Evolutionary conservation across 2,113 vertebrate genomes (phyloP).

Genomic region (Emydocephalus ijimae): DNA sequence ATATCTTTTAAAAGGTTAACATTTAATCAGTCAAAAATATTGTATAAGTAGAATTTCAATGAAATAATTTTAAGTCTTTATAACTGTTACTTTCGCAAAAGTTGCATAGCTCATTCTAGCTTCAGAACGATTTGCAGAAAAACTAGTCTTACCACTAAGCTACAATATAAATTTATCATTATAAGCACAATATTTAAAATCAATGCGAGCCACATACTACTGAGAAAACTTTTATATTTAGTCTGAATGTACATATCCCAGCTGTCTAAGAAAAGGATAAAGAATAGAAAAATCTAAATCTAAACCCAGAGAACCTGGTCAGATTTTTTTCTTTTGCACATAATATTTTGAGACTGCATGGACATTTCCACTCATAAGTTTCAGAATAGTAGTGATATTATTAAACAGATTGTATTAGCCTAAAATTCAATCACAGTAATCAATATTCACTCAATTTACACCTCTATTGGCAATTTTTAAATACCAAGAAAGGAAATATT

Average conservation of each 20-base stretch:
- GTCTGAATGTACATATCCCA: not conserved
- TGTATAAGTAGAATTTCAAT: constrained; percentile 46
- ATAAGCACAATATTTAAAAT: constrained; percentile 26
- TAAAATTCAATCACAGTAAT: not conserved
- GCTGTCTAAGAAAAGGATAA: not conserved
- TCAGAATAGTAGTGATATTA: not conserved
- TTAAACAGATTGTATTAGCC: not conserved
- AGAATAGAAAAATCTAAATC: not conserved
- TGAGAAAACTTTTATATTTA: constrained; percentile 24
- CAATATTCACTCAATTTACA: not conserved
- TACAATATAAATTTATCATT: not conserved
- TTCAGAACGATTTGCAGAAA: not conserved
- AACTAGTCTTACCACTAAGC: not conserved
- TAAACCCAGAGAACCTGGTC: not conserved
- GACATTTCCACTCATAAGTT: not conserved
- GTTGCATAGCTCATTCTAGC: constrained; percentile 1
- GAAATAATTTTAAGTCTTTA: constrained; percentile 40
- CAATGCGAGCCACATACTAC: constrained; percentile 3
- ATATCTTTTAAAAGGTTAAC: not conserved
- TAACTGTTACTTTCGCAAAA: constrained; percentile 43
- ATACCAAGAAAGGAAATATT: not conserved
- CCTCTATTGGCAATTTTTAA: not conserved
- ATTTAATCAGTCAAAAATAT: constrained; percentile 28
- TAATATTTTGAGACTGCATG: not conserved
- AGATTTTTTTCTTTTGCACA: not conserved